Base-by-base conservation (phyloP, 2,797 vertebrate genomes). In the Thaleichthys pacificus region DNA sequence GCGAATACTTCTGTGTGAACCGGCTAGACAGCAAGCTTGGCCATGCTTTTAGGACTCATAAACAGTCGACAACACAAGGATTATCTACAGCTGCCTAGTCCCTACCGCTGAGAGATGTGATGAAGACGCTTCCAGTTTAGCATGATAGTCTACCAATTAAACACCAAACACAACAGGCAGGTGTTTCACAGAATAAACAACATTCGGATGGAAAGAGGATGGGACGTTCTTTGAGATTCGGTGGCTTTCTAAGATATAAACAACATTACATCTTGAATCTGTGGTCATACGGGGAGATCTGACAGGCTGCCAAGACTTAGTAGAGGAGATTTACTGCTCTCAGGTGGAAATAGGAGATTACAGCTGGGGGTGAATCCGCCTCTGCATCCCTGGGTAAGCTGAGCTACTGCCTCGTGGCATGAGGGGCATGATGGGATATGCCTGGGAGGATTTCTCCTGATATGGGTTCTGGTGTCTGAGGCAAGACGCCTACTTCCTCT, bases 331-430 rank as follows among this genome's bases (percentile, higher is more conserved):
- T 80, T 81, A 80, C 66, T 58, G 66, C 84, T 83, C 71, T 85
- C 83, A 82, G 83, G 87, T 86, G 77, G 84, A 85, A 85, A 87
- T 66, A 62, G 70, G 42, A 83, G 81, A 85, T 87, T 85, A 86
- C 24, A 76, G 28, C 49, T 56, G 15, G 69, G 77, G 72, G 66
- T 70, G 81, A 80, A 78, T 80, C 77, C 49, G 69, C 47, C 78
- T 80, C 75, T 81, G 71, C 64, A 77, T 79, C 82, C 75, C 42
- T 22, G 3, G 54, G 74, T 62, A 15, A 57, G 58, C 17, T 76
- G 75, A 82, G 66, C 71, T 66, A 38, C 76, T 72, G 74, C 71
- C 77, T 81, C 69, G 70, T 68, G 74, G 68, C 70, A 62, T 73
- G 68, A 49, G 70, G 65, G 74, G 68, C 71, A 62, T 73, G 68